Conservation (phyloP, 2,113 vertebrate genomes). For the Meles meles region DNA sequence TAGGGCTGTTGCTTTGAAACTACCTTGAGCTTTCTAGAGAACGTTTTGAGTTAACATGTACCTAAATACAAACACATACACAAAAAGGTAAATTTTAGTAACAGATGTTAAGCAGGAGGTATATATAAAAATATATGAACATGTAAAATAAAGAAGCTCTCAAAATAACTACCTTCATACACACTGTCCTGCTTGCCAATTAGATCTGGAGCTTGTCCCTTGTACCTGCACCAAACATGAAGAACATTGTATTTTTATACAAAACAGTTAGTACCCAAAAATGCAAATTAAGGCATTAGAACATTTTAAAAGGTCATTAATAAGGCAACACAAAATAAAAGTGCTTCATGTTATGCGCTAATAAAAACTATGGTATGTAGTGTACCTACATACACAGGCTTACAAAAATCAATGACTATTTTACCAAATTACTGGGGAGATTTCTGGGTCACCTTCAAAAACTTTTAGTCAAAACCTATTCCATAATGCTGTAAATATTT, state of each 20-base stretch:
- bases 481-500: slow-evolving; percentile 13
- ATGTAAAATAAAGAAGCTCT: slow-evolving; percentile 62
- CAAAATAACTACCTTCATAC: slow-evolving; percentile 92
- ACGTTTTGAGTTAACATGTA: slow-evolving; percentile 23
- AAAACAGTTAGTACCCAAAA: slow-evolving; percentile 66
- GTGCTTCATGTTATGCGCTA: slow-evolving; percentile 28
- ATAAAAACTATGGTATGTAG: neutral
- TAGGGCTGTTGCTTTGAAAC: neutral
- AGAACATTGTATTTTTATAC: slow-evolving; percentile 68
- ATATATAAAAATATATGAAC: slow-evolving; percentile 42
- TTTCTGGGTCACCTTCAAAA: slow-evolving; percentile 24
- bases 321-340: slow-evolving; percentile 66
- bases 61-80: slow-evolving; percentile 50
- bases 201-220: slow-evolving; percentile 96
- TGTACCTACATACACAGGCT: neutral
- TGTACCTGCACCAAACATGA: slow-evolving; percentile 87
- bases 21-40: neutral
- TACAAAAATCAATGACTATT: slow-evolving; percentile 39
- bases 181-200: slow-evolving; percentile 98
- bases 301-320: slow-evolving; percentile 71
- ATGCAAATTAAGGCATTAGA: slow-evolving; percentile 68
- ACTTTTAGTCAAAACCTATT: slow-evolving; percentile 32
- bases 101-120: slow-evolving; percentile 57
- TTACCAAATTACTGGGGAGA: neutral
- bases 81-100: slow-evolving; percentile 57